Conservation (phyloP, 1,140 invertebrate genomes). For the Caenorhabditis tropicalis region DNA sequence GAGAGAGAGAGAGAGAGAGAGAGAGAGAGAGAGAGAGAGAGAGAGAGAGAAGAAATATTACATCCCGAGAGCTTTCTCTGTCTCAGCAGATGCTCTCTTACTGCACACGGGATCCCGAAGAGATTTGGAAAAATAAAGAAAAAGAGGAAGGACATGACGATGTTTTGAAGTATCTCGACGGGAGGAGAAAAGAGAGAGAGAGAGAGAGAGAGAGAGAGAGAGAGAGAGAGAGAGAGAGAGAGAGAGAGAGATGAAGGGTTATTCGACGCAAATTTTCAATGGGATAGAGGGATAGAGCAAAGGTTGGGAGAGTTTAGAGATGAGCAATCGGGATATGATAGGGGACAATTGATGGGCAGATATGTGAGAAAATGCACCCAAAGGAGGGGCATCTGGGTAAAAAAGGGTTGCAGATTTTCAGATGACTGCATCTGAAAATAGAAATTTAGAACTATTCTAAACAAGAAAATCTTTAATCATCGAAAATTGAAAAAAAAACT, state of each 20-base stretch:
- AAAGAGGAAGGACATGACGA: background rate
- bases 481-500: too few species aligned
- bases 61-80: background rate
- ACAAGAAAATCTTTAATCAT: too few species aligned
- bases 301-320: background rate
- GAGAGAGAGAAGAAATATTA: background rate
- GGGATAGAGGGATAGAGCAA: background rate
- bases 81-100: background rate
- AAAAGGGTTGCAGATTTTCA: too few species aligned
- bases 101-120: constrained; percentile 25
- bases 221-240: background rate
- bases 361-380: background rate
- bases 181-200: background rate
- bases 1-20: background rate
- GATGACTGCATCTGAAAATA: too few species aligned
- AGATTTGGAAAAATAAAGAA: background rate
- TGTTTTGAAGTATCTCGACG: constrained; percentile 15
- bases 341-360: background rate
- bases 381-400: too few species aligned
- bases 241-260: background rate
- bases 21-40: background rate
- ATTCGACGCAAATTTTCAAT: background rate
- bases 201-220: background rate
- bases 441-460: too few species aligned
- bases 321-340: background rate